Conservation (phyloP, 2,797 vertebrate genomes). For the Brachyrhaphis roseni region DNA sequence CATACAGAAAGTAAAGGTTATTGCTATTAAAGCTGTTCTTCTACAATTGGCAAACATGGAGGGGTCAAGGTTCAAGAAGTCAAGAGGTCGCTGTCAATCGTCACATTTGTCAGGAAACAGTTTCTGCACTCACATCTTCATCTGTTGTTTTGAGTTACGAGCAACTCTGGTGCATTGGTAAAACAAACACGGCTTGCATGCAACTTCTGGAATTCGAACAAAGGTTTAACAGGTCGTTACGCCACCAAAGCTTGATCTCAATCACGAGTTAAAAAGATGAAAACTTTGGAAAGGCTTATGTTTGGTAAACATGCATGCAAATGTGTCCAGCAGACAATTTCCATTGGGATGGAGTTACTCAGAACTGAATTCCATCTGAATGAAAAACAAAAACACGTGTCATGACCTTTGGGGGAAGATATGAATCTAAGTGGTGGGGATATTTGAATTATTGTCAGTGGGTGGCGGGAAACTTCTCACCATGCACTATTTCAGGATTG, state of each 20-base stretch:
- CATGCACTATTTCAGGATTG: conserved; percentile 71
- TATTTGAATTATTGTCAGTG: conserved; percentile 51
- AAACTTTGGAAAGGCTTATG: conserved; percentile 48
- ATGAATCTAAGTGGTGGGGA: conserved; percentile 32
- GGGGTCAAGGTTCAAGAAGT: conserved; percentile 54
- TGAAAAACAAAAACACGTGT: conserved; percentile 14
- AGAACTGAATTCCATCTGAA: conserved; percentile 18
- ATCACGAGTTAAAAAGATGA: conserved; percentile 42
- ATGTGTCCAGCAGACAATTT: conserved; percentile 43
- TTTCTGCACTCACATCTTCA: conserved; percentile 65
- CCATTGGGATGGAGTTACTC: background rate
- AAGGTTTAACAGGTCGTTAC: conserved; percentile 31
- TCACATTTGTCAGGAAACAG: conserved; percentile 56
- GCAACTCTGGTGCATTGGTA: conserved; percentile 53
- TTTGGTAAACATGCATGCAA: conserved; percentile 61
- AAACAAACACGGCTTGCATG: conserved; percentile 58
- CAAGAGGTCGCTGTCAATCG: conserved; percentile 61
- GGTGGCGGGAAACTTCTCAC: conserved; percentile 63
- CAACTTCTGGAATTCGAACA: conserved; percentile 47
- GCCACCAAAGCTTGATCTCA: conserved; percentile 51
- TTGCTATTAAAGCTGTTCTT: conserved; percentile 45
- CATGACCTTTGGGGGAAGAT: conserved; percentile 8
- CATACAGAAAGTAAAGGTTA: background rate
- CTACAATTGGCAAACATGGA: conserved; percentile 17
- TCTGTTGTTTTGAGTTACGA: conserved; percentile 69